Evolutionary conservation across 2,888 invertebrate genomes (phyloP).

Genomic region (Chloroclystis v-ata): DNA sequence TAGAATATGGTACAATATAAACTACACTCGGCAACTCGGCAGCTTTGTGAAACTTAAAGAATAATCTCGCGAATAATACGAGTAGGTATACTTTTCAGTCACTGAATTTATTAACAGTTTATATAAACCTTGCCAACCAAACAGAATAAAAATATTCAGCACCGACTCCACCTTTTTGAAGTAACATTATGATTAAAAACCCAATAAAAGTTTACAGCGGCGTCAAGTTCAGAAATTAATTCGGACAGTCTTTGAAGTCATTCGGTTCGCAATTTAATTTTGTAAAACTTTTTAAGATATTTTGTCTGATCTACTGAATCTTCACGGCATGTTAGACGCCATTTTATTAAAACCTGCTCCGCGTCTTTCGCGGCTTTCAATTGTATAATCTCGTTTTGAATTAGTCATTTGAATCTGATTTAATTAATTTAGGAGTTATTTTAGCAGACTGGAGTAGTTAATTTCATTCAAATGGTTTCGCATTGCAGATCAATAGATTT

Average conservation of each 20-base stretch:
- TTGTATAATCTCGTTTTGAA: constrained; percentile 2
- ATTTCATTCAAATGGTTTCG: neutral
- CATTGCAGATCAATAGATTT: constrained; percentile 1
- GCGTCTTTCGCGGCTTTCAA: constrained; percentile 5
- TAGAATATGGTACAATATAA: too few relatives aligned
- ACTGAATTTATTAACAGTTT: too few relatives aligned
- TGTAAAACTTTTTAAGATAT: constrained; percentile 11
- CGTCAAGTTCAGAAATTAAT: constrained; percentile 14
- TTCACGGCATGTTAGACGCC: constrained; percentile 7
- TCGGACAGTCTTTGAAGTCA: constrained; percentile 15
- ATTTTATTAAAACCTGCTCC: constrained; percentile 6
- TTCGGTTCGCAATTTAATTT: constrained; percentile 16
- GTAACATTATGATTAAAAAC: constrained; percentile 13
- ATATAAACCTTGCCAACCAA: too few relatives aligned
- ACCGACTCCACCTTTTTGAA: constrained; percentile 1
- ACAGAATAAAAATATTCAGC: neutral
- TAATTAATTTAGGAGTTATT: constrained; percentile 4
- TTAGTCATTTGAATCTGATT: neutral
- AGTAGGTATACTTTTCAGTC: too few relatives aligned
- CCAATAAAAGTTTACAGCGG: constrained; percentile 11
- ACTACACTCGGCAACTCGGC: too few relatives aligned
- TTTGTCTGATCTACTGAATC: neutral
- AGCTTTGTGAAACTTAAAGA: too few relatives aligned
- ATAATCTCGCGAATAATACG: too few relatives aligned
- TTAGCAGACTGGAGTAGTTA: neutral